Evolutionary conservation across 2,113 vertebrate genomes (phyloP), one percentile per base, ranked within the genome.

Genomic region (Penelope pileata): DNA sequence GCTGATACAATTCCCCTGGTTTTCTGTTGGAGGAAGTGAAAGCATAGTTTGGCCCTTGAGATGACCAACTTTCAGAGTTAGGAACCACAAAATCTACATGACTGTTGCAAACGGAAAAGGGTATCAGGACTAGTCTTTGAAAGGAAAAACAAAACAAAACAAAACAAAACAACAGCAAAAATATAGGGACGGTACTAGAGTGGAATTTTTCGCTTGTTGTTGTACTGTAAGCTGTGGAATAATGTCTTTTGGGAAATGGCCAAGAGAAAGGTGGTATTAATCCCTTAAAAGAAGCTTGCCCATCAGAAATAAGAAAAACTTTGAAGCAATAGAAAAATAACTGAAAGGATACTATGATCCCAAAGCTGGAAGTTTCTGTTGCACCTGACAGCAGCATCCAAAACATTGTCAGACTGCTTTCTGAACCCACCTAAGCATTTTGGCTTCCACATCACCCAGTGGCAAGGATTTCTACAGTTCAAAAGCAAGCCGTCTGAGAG

Each of bases 51-150:
- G 8, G 11, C 21, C 23, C 60, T 62, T 75, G 4, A 53, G 40
- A 48, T 48, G 17, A 43, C 6, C 16, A 32, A 22, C 14, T 9
- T 69, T 42, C 40, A 47, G 76, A 66, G 9, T 50, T 43, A 62
- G 30, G 30, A 90, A 69, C 15, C 14, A 69, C 17, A 43, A 3
- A 43, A 76, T 32, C 26, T 53, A 8, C 4, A 3, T 11, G 56
- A 56, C 18, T 58, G 16, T 15, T 63, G 23, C 77, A 78, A 77
- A 83, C 24, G 7, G 78, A 68, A 27, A 70, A 75, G 8, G 4
- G 3, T 67, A 23, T 62, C 26, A 64, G 0, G 7, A 53, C 0
- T 0, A 7, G 14, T 27, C 53, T 83, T 45, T 8, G 12, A 70
- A 86, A 26, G 30, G 19, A 84, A 54, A 3, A 21, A 48, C 6